These are phyloP conservation scores for Helarctos malayanus DNA, from an alignment of 2,797 vertebrate species.

Conservation along the genomic window DNA sequence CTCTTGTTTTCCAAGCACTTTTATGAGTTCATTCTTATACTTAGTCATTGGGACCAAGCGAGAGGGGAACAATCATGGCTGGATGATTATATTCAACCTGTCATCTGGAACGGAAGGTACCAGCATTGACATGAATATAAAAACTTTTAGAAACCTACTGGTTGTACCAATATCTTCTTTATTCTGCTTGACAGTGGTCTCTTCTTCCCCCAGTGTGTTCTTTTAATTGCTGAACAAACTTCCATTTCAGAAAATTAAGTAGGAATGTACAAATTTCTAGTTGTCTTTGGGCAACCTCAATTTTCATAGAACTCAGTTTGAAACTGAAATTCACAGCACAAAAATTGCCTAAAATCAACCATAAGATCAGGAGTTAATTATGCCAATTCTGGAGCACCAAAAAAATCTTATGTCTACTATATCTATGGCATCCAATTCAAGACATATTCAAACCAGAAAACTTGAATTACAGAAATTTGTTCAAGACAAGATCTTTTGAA, in stretches of 20 bases:
- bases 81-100: not conserved
- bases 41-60: not conserved
- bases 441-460: not conserved
- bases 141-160: not conserved
- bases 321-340: not conserved
- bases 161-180: not conserved
- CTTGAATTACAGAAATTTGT: not conserved
- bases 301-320: not conserved
- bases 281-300: not conserved
- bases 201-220: not conserved
- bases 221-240: slow-evolving; percentile 29
- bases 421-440: not conserved
- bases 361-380: not conserved
- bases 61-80: not conserved
- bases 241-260: not conserved
- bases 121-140: not conserved
- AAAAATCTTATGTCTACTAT: not conserved
- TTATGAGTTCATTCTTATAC: not conserved
- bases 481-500: slow-evolving; percentile 10
- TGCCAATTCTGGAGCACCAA: not conserved
- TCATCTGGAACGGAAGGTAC: not conserved
- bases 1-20: not conserved
- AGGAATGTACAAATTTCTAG: not conserved
- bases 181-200: not conserved
- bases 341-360: not conserved